Evolutionary conservation across 1,140 invertebrate genomes (phyloP).

Genomic region (Holcopasites calliopsidis): DNA sequence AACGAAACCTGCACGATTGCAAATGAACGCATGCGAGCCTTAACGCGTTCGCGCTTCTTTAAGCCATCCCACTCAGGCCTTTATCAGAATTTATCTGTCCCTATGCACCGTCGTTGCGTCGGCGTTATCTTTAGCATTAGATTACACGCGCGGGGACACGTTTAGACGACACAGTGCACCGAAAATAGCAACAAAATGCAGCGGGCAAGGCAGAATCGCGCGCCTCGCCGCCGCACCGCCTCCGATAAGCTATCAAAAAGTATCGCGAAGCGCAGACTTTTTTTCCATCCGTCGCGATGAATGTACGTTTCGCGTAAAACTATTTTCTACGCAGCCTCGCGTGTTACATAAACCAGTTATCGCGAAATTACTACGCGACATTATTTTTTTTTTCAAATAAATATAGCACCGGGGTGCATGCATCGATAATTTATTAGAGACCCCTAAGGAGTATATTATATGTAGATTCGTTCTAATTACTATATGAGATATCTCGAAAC

Average conservation of each 20-base stretch:
- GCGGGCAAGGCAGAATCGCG: background rate
- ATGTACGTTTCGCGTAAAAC: background rate
- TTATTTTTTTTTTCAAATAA: background rate
- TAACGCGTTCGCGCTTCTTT: background rate
- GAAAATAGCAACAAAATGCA: constrained; percentile 7
- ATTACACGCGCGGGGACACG: constrained; percentile 1
- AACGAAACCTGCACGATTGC: no score
- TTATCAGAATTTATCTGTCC: constrained; percentile 1
- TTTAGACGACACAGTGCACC: background rate
- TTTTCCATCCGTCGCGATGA: background rate
- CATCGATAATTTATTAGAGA: background rate
- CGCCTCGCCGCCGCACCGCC: no score
- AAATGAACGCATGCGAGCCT: background rate
- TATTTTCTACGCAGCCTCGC: background rate
- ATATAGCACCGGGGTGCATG: background rate
- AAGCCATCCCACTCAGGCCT: no score
- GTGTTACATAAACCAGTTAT: background rate
- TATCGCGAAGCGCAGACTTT: background rate
- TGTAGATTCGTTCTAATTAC: background rate
- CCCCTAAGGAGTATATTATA: no score
- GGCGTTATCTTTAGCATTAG: constrained; percentile 8
- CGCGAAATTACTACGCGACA: background rate
- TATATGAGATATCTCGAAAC: no score
- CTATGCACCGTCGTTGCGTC: background rate
- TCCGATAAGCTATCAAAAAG: background rate